Percentiles rank a stretch among this genome's conserved stretches.
Conservation (phyloP, 2,797 vertebrate species). For the Eulemur rubriventer region DNA sequence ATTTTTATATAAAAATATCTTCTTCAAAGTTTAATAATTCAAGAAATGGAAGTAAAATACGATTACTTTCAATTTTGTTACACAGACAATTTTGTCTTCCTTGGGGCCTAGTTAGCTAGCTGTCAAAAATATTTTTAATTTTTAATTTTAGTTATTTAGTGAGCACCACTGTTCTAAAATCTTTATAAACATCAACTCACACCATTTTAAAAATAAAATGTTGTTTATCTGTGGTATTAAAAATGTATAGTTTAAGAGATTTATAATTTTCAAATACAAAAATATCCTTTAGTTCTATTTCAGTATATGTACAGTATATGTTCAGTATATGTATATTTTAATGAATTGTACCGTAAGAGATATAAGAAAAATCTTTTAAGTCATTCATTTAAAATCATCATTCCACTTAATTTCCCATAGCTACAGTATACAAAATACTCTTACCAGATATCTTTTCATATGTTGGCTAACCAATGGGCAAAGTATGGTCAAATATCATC, state of each 20-base stretch:
- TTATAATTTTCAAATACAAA: conserved; percentile 16
- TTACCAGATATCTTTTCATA: conserved; percentile 18
- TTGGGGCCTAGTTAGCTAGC: background rate
- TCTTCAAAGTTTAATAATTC: conserved; percentile 38
- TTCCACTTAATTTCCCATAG: conserved; percentile 37
- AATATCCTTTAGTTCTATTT: background rate
- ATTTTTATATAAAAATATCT: background rate
- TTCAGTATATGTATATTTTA: background rate
- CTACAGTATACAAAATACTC: conserved; percentile 6
- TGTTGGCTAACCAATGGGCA: background rate
- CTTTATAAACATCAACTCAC: background rate
- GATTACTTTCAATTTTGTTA: background rate
- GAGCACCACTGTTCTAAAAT: background rate
- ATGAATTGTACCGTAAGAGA: background rate
- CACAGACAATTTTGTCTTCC: background rate
- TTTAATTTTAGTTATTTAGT: background rate
- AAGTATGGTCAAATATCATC: background rate
- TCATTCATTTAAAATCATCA: background rate
- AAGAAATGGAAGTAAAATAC: conserved; percentile 44
- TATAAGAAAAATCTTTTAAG: background rate
- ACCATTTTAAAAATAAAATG: background rate
- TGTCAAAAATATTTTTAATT: background rate
- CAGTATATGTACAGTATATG: background rate
- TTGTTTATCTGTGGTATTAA: background rate
- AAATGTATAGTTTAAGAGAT: conserved; percentile 30